Base-by-base conservation (phyloP, 1,140 invertebrate genomes). In the Ganaspis sp. region DNA sequence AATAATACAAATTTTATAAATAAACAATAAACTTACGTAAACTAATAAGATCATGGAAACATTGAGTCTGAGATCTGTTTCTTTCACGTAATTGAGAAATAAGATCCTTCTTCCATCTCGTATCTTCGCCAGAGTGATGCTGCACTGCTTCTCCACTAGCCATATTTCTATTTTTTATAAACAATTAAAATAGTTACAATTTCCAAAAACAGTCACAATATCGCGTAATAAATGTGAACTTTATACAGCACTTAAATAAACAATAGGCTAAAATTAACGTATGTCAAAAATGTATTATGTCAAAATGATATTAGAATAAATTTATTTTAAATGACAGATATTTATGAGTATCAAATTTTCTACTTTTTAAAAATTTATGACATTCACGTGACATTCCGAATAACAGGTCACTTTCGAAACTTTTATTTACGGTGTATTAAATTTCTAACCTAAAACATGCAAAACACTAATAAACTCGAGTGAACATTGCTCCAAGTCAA, bases 21-120 rank as follows among this genome's bases (percentile, higher is more conserved):
- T n/a, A 53, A 75, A 19, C 0, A 40, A 38, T 77, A 78, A 76
- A 84, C 92, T 91, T 91, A 94, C 94, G 94, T 84, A 93, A 91
- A 81, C 89, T 89, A 78, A 95, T 94, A 73, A 95, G 91, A 87
- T 94, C 94, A 74, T 93, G 92, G 82, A 94, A 94, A 81, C 92
- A 92, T 40, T 91, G 84, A 19, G 92, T 92, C 89, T 94, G 92
- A 70, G 87, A 89, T 83, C 87, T 92, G 85, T 94, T 94, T 80
- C 94, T 90, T 70, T 92, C 90, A 29, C 92, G 92, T 70, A 95
- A 83, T 81, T 93, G 92, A 76, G 85, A 87, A 77, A 94, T 87
- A 78, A 95, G 89, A 85, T 90, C 88, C 75, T 92, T 91, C 73
- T 93, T 92, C 94, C 93, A 95, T 72, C 87, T 87, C 72, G 83